Conservation (phyloP, 64 coral and sea anemone genomes). For the Porites lutea region DNA sequence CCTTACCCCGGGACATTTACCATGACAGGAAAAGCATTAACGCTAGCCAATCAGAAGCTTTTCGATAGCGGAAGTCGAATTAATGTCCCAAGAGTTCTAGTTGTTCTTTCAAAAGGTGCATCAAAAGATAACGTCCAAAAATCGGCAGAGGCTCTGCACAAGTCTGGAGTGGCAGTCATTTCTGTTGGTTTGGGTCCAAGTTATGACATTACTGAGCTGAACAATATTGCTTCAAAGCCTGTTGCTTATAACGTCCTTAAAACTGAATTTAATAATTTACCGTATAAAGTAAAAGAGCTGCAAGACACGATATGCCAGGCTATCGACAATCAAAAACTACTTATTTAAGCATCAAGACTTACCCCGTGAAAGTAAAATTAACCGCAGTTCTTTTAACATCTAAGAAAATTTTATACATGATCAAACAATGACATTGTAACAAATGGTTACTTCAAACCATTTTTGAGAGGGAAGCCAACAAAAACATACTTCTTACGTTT, state of each 20-base stretch:
- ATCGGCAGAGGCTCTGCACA: conserved; percentile 60
- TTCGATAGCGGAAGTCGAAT: conserved; percentile 53
- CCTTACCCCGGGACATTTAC: conserved; percentile 59
- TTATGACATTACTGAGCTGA: conserved; percentile 40
- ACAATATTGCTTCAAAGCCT: conserved; percentile 62
- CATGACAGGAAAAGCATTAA: conserved; percentile 66
- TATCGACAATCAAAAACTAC: not conserved
- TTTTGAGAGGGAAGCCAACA: no score
- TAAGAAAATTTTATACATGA: no score
- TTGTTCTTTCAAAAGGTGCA: conserved; percentile 51
- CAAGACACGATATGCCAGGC: conserved; percentile 64
- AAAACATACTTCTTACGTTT: no score
- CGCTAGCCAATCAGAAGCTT: conserved; percentile 35
- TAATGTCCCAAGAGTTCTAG: conserved; percentile 69
- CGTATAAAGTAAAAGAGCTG: conserved; percentile 44
- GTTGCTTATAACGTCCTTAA: conserved; percentile 47
- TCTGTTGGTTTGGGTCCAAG: conserved; percentile 68
- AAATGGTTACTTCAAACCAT: no score
- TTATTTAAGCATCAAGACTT: not conserved
- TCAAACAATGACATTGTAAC: no score
- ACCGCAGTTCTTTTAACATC: no score
- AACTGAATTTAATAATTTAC: conserved; percentile 53
- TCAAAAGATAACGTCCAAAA: conserved; percentile 46
- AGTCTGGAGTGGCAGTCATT: conserved; percentile 55
- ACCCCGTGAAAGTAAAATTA: no score